phyloP scores from a whole-genome alignment of 2,797 vertebrate species.

The Zalophus californianus region DNA sequence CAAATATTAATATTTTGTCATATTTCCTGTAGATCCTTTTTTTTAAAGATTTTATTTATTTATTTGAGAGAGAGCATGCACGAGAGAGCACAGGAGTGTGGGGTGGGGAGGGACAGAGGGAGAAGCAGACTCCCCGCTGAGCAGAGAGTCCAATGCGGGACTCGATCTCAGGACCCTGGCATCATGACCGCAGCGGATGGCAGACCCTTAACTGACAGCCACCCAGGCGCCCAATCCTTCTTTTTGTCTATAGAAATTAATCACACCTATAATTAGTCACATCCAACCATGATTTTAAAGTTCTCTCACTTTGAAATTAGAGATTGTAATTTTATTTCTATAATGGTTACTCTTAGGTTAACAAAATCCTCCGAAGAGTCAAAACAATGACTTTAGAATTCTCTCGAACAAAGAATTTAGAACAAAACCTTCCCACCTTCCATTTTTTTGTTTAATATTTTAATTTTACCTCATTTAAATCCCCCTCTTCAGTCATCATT shows the following conservation, averaged over 20 bases:
- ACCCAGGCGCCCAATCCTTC: neutral
- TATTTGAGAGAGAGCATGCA: neutral
- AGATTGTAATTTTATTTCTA: slow-evolving; percentile 24
- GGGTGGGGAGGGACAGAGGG: neutral
- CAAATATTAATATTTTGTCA: neutral
- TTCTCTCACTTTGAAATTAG: slow-evolving; percentile 3
- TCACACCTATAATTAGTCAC: neutral
- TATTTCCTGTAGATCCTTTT: slow-evolving; percentile 5
- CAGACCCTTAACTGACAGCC: neutral
- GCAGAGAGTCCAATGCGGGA: no score
- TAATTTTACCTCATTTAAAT: neutral
- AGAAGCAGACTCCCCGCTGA: neutral
- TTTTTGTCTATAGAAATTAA: slow-evolving; percentile 10
- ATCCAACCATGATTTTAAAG: neutral
- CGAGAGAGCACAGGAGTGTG: neutral
- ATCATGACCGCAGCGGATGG: neutral
- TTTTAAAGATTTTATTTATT: neutral
- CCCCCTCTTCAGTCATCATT: neutral
- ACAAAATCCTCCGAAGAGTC: slow-evolving; percentile 27
- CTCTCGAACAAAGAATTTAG: neutral
- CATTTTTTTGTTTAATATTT: neutral
- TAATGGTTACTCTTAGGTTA: neutral
- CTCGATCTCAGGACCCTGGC: neutral
- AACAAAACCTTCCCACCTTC: neutral
- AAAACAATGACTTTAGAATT: neutral